Conservation (phyloP, 2,113 vertebrate species). For the Chloropsis cyanopogon region DNA sequence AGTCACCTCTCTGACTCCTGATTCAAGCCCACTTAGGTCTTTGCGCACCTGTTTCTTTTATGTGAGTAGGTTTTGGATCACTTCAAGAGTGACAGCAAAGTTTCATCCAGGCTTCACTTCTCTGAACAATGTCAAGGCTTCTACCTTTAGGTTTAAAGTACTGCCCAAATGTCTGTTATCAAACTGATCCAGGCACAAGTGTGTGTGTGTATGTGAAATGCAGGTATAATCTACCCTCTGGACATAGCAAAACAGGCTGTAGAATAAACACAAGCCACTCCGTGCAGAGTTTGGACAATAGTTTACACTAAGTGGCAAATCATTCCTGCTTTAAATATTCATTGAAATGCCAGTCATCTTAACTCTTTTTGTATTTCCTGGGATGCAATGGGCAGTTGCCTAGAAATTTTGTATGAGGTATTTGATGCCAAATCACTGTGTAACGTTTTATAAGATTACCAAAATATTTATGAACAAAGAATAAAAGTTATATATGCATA, state of each 20-base stretch:
- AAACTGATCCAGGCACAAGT: rapidly evolving
- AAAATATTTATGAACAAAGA: neutral
- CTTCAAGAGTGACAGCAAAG: neutral
- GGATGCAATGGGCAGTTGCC: neutral
- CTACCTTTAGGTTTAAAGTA: neutral
- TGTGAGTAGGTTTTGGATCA: neutral
- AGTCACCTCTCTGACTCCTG: neutral
- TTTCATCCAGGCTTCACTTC: neutral
- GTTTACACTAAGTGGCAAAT: neutral
- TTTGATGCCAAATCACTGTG: neutral
- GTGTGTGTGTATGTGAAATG: neutral
- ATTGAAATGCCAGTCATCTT: neutral
- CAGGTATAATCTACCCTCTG: neutral
- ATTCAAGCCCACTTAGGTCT: neutral
- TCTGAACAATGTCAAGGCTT: neutral
- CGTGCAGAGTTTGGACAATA: neutral
- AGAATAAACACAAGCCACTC: neutral
- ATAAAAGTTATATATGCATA: neutral
- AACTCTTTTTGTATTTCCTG: neutral
- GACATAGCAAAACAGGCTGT: neutral
- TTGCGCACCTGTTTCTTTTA: neutral
- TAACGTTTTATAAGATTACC: neutral
- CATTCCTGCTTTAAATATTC: neutral
- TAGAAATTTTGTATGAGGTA: neutral
- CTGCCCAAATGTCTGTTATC: neutral